A percentile compares a stretch with the other conserved stretches of the same genome.
These are phyloP conservation scores for Cotesia vestalis DNA, from an alignment of 1,140 invertebrate genomes.

Conservation along the genomic window DNA sequence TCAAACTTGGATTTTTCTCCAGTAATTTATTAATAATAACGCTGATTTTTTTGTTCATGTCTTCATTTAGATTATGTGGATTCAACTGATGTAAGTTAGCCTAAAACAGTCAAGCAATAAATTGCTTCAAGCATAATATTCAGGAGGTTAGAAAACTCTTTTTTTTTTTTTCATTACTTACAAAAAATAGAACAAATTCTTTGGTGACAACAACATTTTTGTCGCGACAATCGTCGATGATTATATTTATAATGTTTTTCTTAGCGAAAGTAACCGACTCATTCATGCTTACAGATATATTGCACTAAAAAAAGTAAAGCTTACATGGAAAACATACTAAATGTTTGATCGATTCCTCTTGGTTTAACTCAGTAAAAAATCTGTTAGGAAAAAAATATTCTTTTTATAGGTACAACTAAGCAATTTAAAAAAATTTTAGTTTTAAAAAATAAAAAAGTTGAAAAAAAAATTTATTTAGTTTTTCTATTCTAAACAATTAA, in stretches of 20 bases:
- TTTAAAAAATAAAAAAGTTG: too few species aligned
- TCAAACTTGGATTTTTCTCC: slow-evolving; percentile 55
- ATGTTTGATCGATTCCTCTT: too few species aligned
- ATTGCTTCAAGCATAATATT: slow-evolving; percentile 8
- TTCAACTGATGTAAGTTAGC: slow-evolving; percentile 47
- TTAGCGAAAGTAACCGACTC: slow-evolving; percentile 7
- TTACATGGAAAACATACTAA: too few species aligned
- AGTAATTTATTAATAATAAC: slow-evolving; percentile 49
- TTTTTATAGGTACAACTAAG: too few species aligned
- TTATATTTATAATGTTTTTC: slow-evolving; percentile 48
- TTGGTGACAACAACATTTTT: slow-evolving; percentile 44
- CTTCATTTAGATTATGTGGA: slow-evolving; percentile 40
- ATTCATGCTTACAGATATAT: neutral
- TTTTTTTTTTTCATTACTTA: slow-evolving; percentile 41
- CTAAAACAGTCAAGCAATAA: slow-evolving; percentile 37
- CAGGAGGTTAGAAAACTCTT: slow-evolving; percentile 9
- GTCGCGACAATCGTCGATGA: slow-evolving; percentile 47
- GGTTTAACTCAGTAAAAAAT: too few species aligned
- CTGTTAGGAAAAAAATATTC: too few species aligned
- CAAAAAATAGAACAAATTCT: slow-evolving; percentile 58
- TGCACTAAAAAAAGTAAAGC: too few species aligned
- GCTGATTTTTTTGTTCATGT: slow-evolving; percentile 37
- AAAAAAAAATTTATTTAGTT: too few species aligned
- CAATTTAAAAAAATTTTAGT: too few species aligned
- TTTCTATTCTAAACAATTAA: too few species aligned